Conservation (phyloP, 2,113 vertebrate species). For the Menura novaehollandiae region DNA sequence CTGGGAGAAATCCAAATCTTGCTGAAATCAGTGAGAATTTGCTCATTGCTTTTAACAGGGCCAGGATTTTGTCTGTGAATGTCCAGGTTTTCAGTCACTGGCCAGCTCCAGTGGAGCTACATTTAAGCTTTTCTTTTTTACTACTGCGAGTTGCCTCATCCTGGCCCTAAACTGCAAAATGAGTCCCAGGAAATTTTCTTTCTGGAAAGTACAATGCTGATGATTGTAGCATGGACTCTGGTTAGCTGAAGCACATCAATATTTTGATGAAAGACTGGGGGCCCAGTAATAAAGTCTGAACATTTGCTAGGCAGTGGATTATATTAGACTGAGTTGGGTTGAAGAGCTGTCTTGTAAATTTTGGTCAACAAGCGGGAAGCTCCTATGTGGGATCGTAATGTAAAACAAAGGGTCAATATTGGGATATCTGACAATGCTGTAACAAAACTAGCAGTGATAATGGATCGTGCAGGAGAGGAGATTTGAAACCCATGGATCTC, state of each 20-base stretch:
- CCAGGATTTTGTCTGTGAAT: conserved; percentile 20
- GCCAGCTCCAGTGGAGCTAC: not conserved
- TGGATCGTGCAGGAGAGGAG: not conserved
- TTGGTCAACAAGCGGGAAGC: not conserved
- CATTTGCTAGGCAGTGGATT: not conserved
- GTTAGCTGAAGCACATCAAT: not conserved
- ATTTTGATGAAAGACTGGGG: not conserved
- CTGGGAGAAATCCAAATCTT: not conserved
- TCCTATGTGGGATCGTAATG: not conserved
- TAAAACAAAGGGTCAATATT: not conserved
- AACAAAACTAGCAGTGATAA: not conserved
- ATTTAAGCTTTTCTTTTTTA: conserved; percentile 6
- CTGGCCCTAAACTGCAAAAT: not conserved
- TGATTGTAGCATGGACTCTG: not conserved
- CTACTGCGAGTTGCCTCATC: not conserved
- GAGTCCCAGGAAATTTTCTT: conserved; percentile 28
- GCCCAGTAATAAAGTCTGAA: not conserved
- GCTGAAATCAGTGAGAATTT: conserved; percentile 23
- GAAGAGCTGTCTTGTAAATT: not conserved
- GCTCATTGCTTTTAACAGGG: not conserved
- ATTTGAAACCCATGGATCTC: not conserved
- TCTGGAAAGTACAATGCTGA: not conserved
- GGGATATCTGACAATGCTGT: not conserved
- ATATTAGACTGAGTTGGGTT: not conserved
- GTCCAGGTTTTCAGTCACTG: not conserved